Conservation (phyloP, 2,113 vertebrate species). For the Menidia beryllina region DNA sequence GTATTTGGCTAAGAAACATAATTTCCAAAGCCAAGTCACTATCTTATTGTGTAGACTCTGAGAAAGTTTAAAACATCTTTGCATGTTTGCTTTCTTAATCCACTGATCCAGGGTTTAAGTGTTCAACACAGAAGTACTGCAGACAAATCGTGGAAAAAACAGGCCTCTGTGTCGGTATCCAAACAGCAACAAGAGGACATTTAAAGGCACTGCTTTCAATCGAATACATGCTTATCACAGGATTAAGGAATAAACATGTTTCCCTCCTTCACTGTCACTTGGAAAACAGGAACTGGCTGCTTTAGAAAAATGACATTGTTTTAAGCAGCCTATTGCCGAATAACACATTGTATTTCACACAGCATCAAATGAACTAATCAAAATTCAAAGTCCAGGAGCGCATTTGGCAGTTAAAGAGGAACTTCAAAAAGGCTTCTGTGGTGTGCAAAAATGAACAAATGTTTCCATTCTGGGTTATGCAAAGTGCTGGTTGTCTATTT, state of each 20-base stretch:
- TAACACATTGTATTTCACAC: slow-evolving; percentile 65
- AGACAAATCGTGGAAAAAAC: slow-evolving; percentile 44
- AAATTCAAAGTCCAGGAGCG: slow-evolving; percentile 71
- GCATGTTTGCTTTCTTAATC: slow-evolving; percentile 52
- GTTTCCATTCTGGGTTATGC: slow-evolving; percentile 59
- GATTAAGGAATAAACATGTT: slow-evolving; percentile 64
- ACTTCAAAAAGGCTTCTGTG: slow-evolving; percentile 71
- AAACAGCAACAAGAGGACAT: slow-evolving; percentile 61
- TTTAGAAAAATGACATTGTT: slow-evolving; percentile 73
- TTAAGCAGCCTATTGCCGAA: slow-evolving; percentile 53
- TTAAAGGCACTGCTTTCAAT: slow-evolving; percentile 58
- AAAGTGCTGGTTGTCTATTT: slow-evolving; percentile 70
- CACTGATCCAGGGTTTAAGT: slow-evolving; percentile 50
- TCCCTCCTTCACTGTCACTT: slow-evolving; percentile 54
- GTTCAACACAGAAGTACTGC: slow-evolving; percentile 43
- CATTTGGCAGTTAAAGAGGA: slow-evolving; percentile 68
- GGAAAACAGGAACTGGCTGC: slow-evolving; percentile 66
- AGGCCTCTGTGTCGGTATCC: slow-evolving; percentile 51
- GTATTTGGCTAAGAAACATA: slow-evolving; percentile 15
- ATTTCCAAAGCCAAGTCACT: slow-evolving; percentile 31
- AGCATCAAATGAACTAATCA: slow-evolving; percentile 78
- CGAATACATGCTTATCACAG: slow-evolving; percentile 63
- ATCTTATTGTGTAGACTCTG: slow-evolving; percentile 52
- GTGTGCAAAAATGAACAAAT: slow-evolving; percentile 64
- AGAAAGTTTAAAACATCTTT: slow-evolving; percentile 54